Evolutionary conservation across 2,797 vertebrate genomes (phyloP), one percentile per base, ranked within the genome.

Genomic region (Macropus fuliginosus): DNA sequence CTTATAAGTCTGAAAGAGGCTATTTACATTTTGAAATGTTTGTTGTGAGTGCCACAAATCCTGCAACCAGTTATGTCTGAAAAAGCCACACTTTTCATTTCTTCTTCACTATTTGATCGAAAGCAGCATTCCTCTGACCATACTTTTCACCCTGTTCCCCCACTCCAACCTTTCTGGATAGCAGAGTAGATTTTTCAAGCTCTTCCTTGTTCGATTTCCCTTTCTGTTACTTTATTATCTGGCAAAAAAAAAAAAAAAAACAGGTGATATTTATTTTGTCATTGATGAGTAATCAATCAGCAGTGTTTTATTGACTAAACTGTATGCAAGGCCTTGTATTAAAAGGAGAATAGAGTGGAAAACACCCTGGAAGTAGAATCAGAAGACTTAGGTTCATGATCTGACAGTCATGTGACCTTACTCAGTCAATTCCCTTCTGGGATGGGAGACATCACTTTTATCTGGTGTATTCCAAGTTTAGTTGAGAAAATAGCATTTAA

Each of bases 401-500:
- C 74, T 87, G 40, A 50, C 40, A 87, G 40, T 3, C 9, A 11
- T 87, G 18, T 28, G 40, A 87, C 21, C 24, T 87, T 87, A 21
- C 74, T 87, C 9, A 50, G 24, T 87, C 21, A 87, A 12, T 46
- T 21, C 21, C 24, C 40, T 93, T 97, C 50, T 91, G 46, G 94
- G 92, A 54, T 81, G 18, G n/a, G 8, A 40, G 81, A 92, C 50
- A 74, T 91, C 93, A 55, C 29, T 93, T 57, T 91, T 66, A 87
- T 50, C 93, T 1, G 9, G 14, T 93, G 11, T 91, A 57, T 54
- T 93, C 62, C 24, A 95, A 34, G 9, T 27, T 91, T 96, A 94
- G n/a, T 54, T 89, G 34, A 95, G 55, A 55, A 94, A 94, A 54
- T 54, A 56, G 6, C 40, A 12, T 94, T 91, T 95, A 62, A 90